Evolutionary conservation across 2,113 vertebrate genomes (phyloP).

Genomic region (Eudyptes chrysolophus): DNA sequence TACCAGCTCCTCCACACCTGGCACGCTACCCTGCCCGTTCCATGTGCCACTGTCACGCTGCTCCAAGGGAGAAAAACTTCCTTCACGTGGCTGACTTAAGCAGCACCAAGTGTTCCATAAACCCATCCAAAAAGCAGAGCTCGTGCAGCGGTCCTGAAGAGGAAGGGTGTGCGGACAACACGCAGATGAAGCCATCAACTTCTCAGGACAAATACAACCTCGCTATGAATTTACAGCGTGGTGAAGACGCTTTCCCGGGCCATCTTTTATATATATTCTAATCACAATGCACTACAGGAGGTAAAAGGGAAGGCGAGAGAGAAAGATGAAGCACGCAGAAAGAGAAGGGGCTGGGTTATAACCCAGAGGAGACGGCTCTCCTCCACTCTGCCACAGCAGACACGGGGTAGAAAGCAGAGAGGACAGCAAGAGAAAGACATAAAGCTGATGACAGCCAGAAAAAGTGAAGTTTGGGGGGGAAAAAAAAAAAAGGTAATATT

Average conservation of each 20-base stretch:
- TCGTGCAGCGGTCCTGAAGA: too few relatives aligned
- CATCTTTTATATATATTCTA: too few relatives aligned
- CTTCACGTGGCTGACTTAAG: too few relatives aligned
- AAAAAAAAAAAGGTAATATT: background rate
- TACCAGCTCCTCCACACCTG: background rate
- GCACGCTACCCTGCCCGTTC: background rate
- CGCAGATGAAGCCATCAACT: rapidly evolving
- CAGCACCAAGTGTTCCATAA: background rate
- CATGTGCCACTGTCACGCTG: rapidly evolving
- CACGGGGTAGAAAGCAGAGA: background rate
- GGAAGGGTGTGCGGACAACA: background rate
- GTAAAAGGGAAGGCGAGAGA: background rate
- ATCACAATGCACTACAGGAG: background rate
- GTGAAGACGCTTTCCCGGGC: too few relatives aligned
- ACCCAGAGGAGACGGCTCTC: background rate
- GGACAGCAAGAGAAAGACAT: background rate
- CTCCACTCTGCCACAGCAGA: background rate
- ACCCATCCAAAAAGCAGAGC: background rate
- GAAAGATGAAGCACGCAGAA: background rate
- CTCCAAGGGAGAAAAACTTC: background rate
- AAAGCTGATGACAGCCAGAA: background rate
- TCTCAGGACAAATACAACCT: background rate
- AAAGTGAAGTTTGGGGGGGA: background rate
- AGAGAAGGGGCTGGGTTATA: background rate
- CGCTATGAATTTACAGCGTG: rapidly evolving